These are phyloP conservation scores for Okamejei kenojei DNA, from an alignment of 2,797 vertebrate genomes.

Conservation along the genomic window DNA sequence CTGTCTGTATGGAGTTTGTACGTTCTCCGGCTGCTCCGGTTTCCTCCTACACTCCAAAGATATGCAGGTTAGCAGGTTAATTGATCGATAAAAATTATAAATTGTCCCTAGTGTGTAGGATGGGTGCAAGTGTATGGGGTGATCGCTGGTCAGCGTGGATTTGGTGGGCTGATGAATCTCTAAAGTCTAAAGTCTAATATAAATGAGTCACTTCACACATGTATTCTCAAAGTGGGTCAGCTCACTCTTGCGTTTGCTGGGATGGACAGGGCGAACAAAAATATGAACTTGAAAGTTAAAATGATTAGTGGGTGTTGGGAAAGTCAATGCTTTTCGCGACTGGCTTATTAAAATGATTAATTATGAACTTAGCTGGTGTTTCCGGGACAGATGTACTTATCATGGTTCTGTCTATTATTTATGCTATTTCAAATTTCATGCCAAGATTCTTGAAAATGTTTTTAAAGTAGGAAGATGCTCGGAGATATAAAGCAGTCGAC, in stretches of 20 bases:
- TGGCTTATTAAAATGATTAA: not conserved
- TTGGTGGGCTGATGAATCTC: too few relatives aligned
- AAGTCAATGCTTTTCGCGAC: not conserved
- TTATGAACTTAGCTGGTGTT: not conserved
- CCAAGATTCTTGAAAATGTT: not conserved
- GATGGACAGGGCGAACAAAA: not conserved
- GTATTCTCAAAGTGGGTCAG: not conserved
- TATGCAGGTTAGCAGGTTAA: too few relatives aligned
- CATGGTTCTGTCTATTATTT: not conserved
- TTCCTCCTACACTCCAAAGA: too few relatives aligned
- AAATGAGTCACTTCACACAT: not conserved
- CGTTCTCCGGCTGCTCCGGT: too few relatives aligned
- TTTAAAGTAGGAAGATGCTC: not conserved
- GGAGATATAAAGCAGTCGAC: not conserved
- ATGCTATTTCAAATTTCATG: not conserved
- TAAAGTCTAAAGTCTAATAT: not conserved
- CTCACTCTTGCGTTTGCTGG: not conserved
- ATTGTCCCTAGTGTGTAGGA: too few relatives aligned
- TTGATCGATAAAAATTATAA: too few relatives aligned
- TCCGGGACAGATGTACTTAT: not conserved
- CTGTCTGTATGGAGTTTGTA: too few relatives aligned
- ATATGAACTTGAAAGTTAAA: not conserved
- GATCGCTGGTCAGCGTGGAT: too few relatives aligned
- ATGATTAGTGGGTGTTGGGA: too few relatives aligned
- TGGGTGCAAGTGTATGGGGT: too few relatives aligned